Base-by-base conservation (phyloP, 2,888 invertebrate species). In the Oscheius myriophilus region DNA sequence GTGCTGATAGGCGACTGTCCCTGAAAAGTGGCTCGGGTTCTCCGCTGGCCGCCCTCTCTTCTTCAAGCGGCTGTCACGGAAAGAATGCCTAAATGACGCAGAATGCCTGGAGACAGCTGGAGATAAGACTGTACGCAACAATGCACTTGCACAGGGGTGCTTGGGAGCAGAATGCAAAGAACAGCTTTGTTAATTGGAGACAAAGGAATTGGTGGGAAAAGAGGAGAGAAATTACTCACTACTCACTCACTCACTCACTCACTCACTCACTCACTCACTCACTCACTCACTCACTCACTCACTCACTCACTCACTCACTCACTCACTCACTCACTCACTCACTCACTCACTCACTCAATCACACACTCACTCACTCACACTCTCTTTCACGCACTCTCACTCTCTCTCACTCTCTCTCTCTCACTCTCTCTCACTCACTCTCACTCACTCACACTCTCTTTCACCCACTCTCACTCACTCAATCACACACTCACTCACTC, bases 371-470 rank as follows among this genome's bases (percentile, higher is more conserved):
- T 33, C 33, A 6, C 9, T 33, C 33, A 6, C 33, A 6, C 9
- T 33, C 33, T 33, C 61, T 61, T 62, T 61, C 63, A 26, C 54
- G 41, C 55, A 59, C n/a, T 43, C 33, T 55, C 69, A 3, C 42
- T 55, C 61, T 69, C 53, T 45, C 16, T 54, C 52, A n/a, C 45
- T 65, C 21, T 53, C 52, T 39, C 25, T 42, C 49, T 25, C 26
- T 65, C 66, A 25, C 66, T 54, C 43, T 53, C 64, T n/a, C 51
- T 18, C 49, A 39, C 51, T 41, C 58, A 23, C 55, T 46, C 46
- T 43, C 49, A n/a, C 59, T 58, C 52, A 26, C 46, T 42, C 59
- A 25, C 25, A 25, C 46, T 26, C 33, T 33, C 33, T 33, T 9
- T 33, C 33, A 6, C 33, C 9, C 33, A 6, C 33, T 33, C 33